Conservation (phyloP, 2,113 vertebrate genomes). For the Cyanoramphus novaezelandiae region DNA sequence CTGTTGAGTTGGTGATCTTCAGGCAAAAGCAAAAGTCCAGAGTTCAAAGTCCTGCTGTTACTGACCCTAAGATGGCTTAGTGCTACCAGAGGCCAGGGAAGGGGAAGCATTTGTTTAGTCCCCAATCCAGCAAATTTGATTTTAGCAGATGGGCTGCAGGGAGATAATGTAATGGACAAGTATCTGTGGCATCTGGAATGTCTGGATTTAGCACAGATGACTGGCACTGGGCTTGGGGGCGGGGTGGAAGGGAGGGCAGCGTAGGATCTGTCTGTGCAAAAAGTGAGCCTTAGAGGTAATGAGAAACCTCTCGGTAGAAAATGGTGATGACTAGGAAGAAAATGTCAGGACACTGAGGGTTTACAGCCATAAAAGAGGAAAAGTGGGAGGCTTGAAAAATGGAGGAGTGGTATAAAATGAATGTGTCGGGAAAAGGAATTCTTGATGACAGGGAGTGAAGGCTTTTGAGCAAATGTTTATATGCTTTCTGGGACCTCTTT, state of each 20-base stretch:
- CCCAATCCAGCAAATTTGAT: slow-evolving; percentile 11
- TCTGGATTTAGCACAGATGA: slow-evolving; percentile 55
- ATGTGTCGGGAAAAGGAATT: neutral
- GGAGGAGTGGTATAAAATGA: neutral
- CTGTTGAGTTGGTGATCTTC: neutral
- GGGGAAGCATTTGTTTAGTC: slow-evolving; percentile 16
- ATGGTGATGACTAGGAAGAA: neutral
- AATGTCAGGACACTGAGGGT: neutral
- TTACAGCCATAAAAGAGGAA: neutral
- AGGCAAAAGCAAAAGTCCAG: neutral
- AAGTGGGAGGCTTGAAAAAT: neutral
- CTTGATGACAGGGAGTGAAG: neutral
- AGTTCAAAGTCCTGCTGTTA: slow-evolving; percentile 33
- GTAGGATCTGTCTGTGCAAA: neutral
- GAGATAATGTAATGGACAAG: slow-evolving; percentile 31
- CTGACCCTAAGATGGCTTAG: slow-evolving; percentile 21
- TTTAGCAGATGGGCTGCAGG: slow-evolving; percentile 33
- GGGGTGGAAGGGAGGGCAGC: neutral
- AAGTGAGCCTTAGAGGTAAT: neutral
- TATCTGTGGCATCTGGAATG: slow-evolving; percentile 31
- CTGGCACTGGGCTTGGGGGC: neutral
- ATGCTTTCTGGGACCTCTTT: neutral
- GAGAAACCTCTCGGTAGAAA: neutral
- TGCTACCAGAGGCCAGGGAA: neutral
- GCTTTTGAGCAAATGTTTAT: neutral